Evolutionary conservation across 2,113 vertebrate species (phyloP), one percentile per base, ranked within the genome.

Genomic region (Porphyrio hochstetteri): DNA sequence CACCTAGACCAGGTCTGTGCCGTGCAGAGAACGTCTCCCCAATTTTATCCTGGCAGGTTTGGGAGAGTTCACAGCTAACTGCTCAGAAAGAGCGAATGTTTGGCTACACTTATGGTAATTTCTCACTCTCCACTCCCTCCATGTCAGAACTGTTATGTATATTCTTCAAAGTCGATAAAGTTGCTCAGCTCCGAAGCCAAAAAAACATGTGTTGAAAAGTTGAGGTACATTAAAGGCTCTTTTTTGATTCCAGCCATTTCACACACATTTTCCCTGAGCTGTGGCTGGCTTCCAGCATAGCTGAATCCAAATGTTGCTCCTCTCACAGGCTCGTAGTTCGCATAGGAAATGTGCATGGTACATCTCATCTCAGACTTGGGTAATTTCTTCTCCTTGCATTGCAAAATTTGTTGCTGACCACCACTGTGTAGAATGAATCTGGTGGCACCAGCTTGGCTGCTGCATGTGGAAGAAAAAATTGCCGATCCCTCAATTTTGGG

Each of bases 201-300:
- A 90, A 46, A 23, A 95, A 86, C 65, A 92, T 11, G 57, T 94
- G 92, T 89, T 65, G 83, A 93, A 90, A 96, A 95, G 74, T 77
- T 0, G 1, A 76, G 86, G 55, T 77, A 84, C 57, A 84, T 90
- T 91, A 91, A 93, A 96, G 82, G 61, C 67, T 93, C 40, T 80
- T 90, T 77, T 86, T 67, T 88, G 16, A 83, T 92, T 95, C 95
- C 44, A 84, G 76, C 44, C 65, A 42, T 94, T 94, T 95, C 72
- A 82, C 63, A 90, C 83, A 84, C 57, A 60, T 92, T 92, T 95
- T 76, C 65, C 89, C 28, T 46, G 48, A 88, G 69, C 55, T 57
- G 40, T 61, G 81, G 93, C 95, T 92, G 79, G 21, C 36, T 93
- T 96, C 95, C 95, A 88, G 74, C 5, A 1, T 29, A 72, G 42